Percentiles rank a stretch among this genome's conserved stretches.
These are phyloP conservation scores for Caenorhabditis tropicalis DNA, from an alignment of 1,140 invertebrate species.

Conservation along the genomic window DNA sequence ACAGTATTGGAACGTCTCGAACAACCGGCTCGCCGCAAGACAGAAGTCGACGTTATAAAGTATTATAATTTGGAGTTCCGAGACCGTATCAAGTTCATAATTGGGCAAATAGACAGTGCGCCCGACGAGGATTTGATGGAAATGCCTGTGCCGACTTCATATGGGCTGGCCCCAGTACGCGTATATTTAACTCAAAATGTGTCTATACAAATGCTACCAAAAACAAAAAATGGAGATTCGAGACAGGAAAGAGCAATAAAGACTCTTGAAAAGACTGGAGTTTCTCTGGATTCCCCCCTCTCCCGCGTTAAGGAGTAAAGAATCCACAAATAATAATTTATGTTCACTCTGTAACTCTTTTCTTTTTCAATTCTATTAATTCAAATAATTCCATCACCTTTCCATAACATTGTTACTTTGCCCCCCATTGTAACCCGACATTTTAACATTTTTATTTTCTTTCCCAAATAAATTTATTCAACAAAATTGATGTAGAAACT, in stretches of 20 bases:
- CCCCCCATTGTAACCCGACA: background rate
- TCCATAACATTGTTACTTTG: background rate
- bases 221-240: background rate
- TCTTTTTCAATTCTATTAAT: background rate
- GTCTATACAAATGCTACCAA: background rate
- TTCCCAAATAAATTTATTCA: background rate
- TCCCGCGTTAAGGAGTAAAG: background rate
- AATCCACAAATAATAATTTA: background rate
- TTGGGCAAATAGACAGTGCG: constrained; percentile 10
- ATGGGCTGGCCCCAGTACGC: background rate
- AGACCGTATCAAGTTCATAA: background rate
- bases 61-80: constrained; percentile 19
- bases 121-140: constrained; percentile 16
- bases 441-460: no score
- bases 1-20: constrained; percentile 1
- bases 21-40: background rate
- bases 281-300: background rate
- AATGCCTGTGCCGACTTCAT: background rate
- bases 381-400: background rate
- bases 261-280: background rate
- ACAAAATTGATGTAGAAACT: no score
- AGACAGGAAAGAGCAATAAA: constrained; percentile 1
- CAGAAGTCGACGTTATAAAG: background rate
- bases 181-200: background rate
- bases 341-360: background rate